These are phyloP conservation scores for Stratiolaelaps scimitus DNA, from an alignment of 1,140 invertebrate species.

Conservation along the genomic window DNA sequence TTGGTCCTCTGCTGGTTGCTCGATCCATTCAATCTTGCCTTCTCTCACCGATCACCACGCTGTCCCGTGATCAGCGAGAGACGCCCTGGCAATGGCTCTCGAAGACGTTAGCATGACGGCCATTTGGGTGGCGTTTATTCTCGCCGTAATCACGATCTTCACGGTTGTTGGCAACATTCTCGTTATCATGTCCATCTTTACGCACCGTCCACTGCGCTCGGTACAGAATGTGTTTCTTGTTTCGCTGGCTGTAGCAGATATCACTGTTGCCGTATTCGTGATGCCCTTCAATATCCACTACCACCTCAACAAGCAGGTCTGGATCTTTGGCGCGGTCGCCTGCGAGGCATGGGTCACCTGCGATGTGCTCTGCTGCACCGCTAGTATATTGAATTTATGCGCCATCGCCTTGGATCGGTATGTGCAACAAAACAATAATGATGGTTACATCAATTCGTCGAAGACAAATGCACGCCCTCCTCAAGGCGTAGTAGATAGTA, in stretches of 20 bases:
- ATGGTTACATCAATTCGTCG: too few relatives aligned
- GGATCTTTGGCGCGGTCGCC: conserved; percentile 76
- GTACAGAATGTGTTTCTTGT: conserved; percentile 98
- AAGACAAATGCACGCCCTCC: too few relatives aligned
- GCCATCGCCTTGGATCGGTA: conserved; percentile 73
- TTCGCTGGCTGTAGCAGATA: conserved; percentile 87
- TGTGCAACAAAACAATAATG: conserved; percentile 17
- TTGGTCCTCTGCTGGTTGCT: too few relatives aligned
- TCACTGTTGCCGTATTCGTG: conserved; percentile 89
- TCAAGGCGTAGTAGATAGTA: too few relatives aligned
- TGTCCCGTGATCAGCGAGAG: too few relatives aligned
- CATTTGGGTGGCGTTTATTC: conserved; percentile 36
- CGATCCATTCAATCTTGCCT: too few relatives aligned
- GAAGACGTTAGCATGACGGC: not conserved
- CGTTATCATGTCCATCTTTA: conserved; percentile 90
- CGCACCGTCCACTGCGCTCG: conserved; percentile 83
- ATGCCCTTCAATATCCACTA: conserved; percentile 92
- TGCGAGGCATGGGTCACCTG: conserved; percentile 94
- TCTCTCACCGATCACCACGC: too few relatives aligned
- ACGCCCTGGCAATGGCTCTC: too few relatives aligned
- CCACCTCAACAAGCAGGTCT: conserved; percentile 62
- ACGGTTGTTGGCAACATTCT: conserved; percentile 89
- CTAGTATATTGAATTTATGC: conserved; percentile 88
- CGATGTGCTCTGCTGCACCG: conserved; percentile 90
- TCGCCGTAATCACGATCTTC: conserved; percentile 55